Evolutionary conservation across 2,888 invertebrate species (phyloP).

Genomic region (Candidula unifasciata): DNA sequence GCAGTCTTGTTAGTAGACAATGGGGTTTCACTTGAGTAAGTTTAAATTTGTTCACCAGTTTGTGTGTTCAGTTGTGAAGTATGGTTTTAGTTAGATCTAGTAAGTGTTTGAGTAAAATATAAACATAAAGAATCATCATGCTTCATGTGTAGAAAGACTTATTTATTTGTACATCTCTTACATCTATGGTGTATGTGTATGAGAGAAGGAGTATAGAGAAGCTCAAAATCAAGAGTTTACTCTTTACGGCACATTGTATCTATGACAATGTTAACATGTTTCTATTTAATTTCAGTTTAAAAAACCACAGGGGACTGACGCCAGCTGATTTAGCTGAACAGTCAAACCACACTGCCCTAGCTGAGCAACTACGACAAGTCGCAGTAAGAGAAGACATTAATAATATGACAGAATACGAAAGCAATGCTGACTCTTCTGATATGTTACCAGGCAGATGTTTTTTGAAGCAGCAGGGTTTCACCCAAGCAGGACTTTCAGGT

Average conservation of each 20-base stretch:
- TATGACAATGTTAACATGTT: neutral
- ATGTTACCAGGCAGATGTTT: neutral
- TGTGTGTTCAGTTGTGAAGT: too few relatives aligned
- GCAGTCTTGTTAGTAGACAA: conserved; percentile 71
- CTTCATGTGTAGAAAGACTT: too few relatives aligned
- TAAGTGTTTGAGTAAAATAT: too few relatives aligned
- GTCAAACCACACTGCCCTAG: conserved; percentile 36
- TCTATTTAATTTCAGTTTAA: conserved; percentile 44
- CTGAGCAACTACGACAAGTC: conserved; percentile 37
- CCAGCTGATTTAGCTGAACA: conserved; percentile 36
- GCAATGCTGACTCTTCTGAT: neutral
- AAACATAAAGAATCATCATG: too few relatives aligned
- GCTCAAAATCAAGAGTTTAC: too few relatives aligned
- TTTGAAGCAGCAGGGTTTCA: neutral
- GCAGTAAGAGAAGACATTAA: conserved; percentile 1
- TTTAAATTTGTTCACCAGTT: neutral
- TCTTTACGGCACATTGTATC: too few relatives aligned
- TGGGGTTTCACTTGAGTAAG: conserved; percentile 72
- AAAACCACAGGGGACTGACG: conserved; percentile 56
- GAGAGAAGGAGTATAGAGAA: too few relatives aligned
- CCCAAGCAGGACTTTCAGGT: neutral
- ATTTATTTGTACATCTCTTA: too few relatives aligned
- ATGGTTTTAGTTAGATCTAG: too few relatives aligned
- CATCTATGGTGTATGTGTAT: too few relatives aligned
- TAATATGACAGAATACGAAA: neutral